Evolutionary conservation across 2,888 invertebrate species (phyloP).

Genomic region (Emmelina monodactyla): DNA sequence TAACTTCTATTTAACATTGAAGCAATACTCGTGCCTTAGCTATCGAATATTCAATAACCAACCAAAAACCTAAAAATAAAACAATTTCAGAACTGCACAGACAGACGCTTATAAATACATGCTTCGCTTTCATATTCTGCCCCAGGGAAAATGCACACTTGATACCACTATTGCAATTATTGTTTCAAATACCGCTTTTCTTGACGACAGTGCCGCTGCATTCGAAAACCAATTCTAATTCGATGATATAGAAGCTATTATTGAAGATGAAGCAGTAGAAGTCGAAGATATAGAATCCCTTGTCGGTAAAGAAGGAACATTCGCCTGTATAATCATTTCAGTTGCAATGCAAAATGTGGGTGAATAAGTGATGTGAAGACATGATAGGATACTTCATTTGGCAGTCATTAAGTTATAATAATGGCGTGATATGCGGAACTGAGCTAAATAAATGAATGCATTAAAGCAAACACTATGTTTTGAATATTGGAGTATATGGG

Average conservation of each 20-base stretch:
- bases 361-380: slow-evolving; percentile 25
- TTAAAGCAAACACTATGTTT: too few relatives aligned
- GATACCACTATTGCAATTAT: slow-evolving; percentile 18
- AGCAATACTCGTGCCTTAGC: background rate
- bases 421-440: too few relatives aligned
- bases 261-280: background rate
- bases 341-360: slow-evolving; percentile 23
- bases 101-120: slow-evolving; percentile 2
- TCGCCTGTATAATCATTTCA: slow-evolving; percentile 9
- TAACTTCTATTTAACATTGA: background rate
- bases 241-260: background rate
- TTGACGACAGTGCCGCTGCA: background rate
- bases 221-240: background rate
- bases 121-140: slow-evolving; percentile 5
- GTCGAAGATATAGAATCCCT: background rate
- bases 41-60: background rate
- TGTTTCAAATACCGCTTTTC: background rate
- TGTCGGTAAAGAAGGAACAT: background rate
- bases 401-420: too few relatives aligned
- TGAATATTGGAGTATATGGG: too few relatives aligned
- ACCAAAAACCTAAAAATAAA: slow-evolving; percentile 13
- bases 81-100: slow-evolving; percentile 10
- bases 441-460: too few relatives aligned
- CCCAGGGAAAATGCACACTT: slow-evolving; percentile 37
- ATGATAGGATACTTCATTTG: background rate